phyloP scores from a whole-genome alignment of 1,140 invertebrate genomes.

The Bombyx mandarina region DNA sequence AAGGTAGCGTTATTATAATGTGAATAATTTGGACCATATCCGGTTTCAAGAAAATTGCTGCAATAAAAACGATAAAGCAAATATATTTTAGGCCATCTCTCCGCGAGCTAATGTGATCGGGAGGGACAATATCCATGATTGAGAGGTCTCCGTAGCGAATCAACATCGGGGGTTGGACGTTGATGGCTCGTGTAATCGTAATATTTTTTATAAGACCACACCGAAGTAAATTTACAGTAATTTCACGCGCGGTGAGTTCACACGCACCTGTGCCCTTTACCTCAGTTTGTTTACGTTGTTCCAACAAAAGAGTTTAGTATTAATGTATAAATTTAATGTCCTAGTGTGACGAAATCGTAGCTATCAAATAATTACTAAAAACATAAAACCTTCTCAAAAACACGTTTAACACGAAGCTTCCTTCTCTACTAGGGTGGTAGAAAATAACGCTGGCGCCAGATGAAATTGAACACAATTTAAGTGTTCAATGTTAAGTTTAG shows the following conservation, averaged over 20 bases:
- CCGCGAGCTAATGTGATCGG: slow-evolving; percentile 16
- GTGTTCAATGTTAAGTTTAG: neutral
- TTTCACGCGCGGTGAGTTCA: slow-evolving; percentile 60
- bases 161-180: slow-evolving; percentile 47
- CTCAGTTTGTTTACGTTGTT: slow-evolving; percentile 20
- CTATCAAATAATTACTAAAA: slow-evolving; percentile 13
- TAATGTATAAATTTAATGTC: slow-evolving; percentile 20
- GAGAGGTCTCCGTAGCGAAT: slow-evolving; percentile 42
- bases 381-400: slow-evolving; percentile 7
- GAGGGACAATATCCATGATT: too few relatives aligned
- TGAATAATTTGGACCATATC: too few relatives aligned
- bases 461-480: slow-evolving; percentile 6
- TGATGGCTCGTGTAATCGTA: slow-evolving; percentile 59
- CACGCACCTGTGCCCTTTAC: slow-evolving; percentile 49
- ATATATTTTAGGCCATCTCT: slow-evolving; percentile 19
- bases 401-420: slow-evolving; percentile 5
- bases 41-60: too few relatives aligned
- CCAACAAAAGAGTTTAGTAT: slow-evolving; percentile 18
- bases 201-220: slow-evolving; percentile 59
- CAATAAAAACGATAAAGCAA: too few relatives aligned
- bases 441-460: slow-evolving; percentile 3
- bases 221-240: slow-evolving; percentile 57
- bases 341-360: slow-evolving; percentile 13
- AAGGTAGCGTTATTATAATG: too few relatives aligned
- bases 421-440: neutral